These are phyloP conservation scores for Lagodon rhomboides DNA, from an alignment of 2,797 vertebrate genomes.

Conservation along the genomic window DNA sequence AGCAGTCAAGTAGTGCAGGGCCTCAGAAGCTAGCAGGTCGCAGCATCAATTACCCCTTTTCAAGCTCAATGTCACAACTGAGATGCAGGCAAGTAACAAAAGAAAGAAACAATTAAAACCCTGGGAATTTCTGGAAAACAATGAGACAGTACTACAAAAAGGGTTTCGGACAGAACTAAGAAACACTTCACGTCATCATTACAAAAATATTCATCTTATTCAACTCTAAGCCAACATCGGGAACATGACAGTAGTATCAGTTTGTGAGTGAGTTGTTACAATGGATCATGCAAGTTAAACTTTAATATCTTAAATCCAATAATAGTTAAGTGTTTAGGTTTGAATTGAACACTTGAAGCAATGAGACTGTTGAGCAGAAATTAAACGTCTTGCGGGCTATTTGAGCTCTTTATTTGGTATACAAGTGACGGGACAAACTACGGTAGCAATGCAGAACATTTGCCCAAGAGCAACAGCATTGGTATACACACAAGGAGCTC, in stretches of 20 bases:
- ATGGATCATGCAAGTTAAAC: constrained; percentile 62
- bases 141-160: constrained; percentile 66
- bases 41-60: constrained; percentile 3
- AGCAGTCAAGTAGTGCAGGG: constrained; percentile 53
- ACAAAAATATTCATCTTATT: constrained; percentile 82
- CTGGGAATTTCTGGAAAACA: constrained; percentile 54
- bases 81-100: constrained; percentile 39
- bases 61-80: constrained; percentile 33
- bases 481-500: constrained; percentile 39
- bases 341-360: constrained; percentile 6
- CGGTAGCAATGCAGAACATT: constrained; percentile 20
- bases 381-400: constrained; percentile 16
- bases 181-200: constrained; percentile 68
- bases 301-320: constrained; percentile 41
- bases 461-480: constrained; percentile 35
- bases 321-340: constrained; percentile 6
- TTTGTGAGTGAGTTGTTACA: constrained; percentile 40
- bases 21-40: background rate
- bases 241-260: constrained; percentile 52
- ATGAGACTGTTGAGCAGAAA: constrained; percentile 37
- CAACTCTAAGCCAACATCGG: constrained; percentile 55
- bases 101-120: constrained; percentile 40
- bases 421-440: constrained; percentile 28
- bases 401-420: constrained; percentile 48
- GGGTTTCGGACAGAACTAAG: constrained; percentile 60